Evolutionary conservation across 1,140 invertebrate genomes (phyloP), one percentile per base, ranked within the genome.

Genomic region (Chymomyza costata): DNA sequence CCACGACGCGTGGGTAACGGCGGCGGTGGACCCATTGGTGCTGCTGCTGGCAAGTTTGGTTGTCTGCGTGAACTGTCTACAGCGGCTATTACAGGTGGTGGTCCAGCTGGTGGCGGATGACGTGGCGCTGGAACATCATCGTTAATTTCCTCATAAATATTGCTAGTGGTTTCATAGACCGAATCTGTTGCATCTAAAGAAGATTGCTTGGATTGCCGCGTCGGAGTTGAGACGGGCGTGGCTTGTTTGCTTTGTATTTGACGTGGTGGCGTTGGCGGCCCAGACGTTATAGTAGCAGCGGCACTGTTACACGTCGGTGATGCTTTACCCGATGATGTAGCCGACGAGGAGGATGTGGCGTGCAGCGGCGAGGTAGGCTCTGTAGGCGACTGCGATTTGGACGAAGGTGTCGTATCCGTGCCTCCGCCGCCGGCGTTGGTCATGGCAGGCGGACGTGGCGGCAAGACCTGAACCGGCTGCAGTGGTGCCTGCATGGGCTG

Each of bases 1-100:
- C 86, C 87, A 18, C 86, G 88, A 38, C 89, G 86, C 19, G 89
- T 88, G 2, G 91, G 91, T n/a, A 90, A 88, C 2, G 91, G 91
- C 1, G 92, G 92, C 10, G 91, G 82, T 34, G 80, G 63, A 39
- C 86, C 83, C 47, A 86, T 76, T 28, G 78, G 80, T 19, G 67
- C 55, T 11, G 74, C 55, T 15, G 82, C 69, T 11, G 85, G 84
- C 54, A 86, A 48, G n/a, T 85, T 84, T 8, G 87, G 85, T 19
- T 86, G 66, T 1, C 62, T 44, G 3, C 51, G 60, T 18, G 68
- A 68, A 54, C 61, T 73, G 11, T 16, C 53, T 57, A 3, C 16
- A 14, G 17, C 32, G 3, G 13, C 15, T 14, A 58, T 63, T 6
- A 64, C 65, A 6, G 70, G 65, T 14, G 69, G 62, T 2, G 67